Evolutionary conservation across 1,140 invertebrate genomes (phyloP), one percentile per base, ranked within the genome.

Genomic region (Pararge aegeria): DNA sequence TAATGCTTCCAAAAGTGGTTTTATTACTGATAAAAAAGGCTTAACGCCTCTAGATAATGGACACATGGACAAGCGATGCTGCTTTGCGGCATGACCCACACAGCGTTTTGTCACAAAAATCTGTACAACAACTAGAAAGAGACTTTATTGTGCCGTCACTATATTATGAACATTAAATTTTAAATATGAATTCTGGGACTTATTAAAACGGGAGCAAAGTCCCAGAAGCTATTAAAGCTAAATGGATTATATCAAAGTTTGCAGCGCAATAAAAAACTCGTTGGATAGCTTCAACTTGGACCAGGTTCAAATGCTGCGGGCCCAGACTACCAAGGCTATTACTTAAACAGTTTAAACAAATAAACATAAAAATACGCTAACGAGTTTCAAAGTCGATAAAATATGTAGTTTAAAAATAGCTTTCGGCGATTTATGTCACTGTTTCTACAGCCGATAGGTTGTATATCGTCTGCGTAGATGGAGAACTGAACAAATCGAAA

Each of bases 231-330:
- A 46, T 46, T 46, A 46, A 46, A 46, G 19, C 38, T 55, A 55
- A 55, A 55, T 42, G 40, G 38, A 55, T 55, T 55, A 55, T 55
- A 29, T 29, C 38, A 44, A 55, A 55, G 21, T 44, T 55, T 44
- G 42, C 42, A 55, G 38, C 52, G 52, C 38, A 55, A 44, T 55
- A 55, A 55, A 55, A 55, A 55, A 29, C 19, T 55, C 52, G 52
- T 55, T 44, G 52, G 37, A 29, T 55, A 44, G 38, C 38, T 44
- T 2, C 40, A 55, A 55, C 52, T 55, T 55, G 52, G 52, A 55
- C 40, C 18, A 5, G 38, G 24, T 55, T 55, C 52, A 55, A 55
- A 55, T 44, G 52, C 21, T 44, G 20, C 40, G 38, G 38, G 37
- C 37, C 40, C 44, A 20, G 3, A 19, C 38, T 42, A 55, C 44